Conservation (phyloP, 2,888 invertebrate genomes). For the Phytoseiulus persimilis region DNA sequence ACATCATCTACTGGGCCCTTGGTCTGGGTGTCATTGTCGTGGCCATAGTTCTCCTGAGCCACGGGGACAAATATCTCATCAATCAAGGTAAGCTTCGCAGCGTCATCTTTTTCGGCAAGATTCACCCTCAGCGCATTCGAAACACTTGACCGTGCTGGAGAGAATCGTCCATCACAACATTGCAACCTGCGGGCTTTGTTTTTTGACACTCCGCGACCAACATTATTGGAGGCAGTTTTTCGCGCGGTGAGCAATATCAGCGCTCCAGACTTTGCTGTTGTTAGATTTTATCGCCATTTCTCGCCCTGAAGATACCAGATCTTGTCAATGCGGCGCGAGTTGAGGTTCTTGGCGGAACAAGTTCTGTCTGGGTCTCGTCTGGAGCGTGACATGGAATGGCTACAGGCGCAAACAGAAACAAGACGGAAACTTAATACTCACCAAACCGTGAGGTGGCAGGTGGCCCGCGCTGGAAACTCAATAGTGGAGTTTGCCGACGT, state of each 20-base stretch:
- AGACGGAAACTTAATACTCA: no score
- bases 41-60: not conserved
- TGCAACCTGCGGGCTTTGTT: not conserved
- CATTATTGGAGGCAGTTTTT: not conserved
- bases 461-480: no score
- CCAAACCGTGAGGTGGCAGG: no score
- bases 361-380: no score
- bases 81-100: conserved; percentile 23
- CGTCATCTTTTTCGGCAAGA: not conserved
- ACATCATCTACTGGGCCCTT: conserved; percentile 10
- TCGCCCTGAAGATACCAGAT: no score
- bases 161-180: not conserved
- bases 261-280: not conserved
- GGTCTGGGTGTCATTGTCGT: conserved; percentile 12
- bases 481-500: no score
- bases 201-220: not conserved
- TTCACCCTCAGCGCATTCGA: not conserved
- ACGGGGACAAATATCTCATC: conserved; percentile 31
- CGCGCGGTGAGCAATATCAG: not conserved
- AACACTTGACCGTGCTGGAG: not conserved
- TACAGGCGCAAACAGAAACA: no score
- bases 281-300: no score
- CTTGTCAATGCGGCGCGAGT: no score
- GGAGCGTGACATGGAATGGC: no score
- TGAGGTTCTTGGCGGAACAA: no score